A percentile compares a stretch with the other conserved stretches of the same genome.
Evolutionary conservation across 2,888 invertebrate species (phyloP).

Genomic region (Chaitophorus viminalis): DNA sequence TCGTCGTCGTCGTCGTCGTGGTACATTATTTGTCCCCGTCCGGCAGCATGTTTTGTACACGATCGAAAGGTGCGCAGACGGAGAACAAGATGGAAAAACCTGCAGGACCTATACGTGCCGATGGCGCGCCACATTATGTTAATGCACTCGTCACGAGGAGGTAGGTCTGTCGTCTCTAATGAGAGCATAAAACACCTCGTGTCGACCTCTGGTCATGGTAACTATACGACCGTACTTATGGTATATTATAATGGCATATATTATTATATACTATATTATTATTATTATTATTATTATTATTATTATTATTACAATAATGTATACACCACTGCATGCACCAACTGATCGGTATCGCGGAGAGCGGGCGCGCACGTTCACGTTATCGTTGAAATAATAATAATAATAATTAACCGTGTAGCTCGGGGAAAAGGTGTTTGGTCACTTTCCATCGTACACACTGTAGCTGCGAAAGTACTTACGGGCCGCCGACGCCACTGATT

Average conservation of each 20-base stretch:
- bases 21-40: too few species aligned
- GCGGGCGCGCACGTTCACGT: background rate
- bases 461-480: background rate
- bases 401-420: background rate
- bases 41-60: too few species aligned
- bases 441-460: background rate
- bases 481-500: slow-evolving; percentile 43
- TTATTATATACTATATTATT: too few species aligned
- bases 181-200: slow-evolving; percentile 26
- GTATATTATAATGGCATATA: background rate
- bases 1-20: background rate
- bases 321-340: too few species aligned
- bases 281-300: too few species aligned
- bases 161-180: background rate
- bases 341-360: slow-evolving; percentile 4
- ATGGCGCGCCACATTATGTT: background rate
- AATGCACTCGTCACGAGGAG: slow-evolving; percentile 41
- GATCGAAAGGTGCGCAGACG: background rate
- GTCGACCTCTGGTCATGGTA: background rate
- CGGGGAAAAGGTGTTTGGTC: slow-evolving; percentile 32
- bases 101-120: background rate
- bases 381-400: slow-evolving; percentile 36
- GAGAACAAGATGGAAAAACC: background rate
- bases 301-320: too few species aligned
- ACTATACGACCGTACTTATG: background rate